These are phyloP conservation scores for Phrynosoma blainvillii DNA, from an alignment of 2,113 vertebrate species.

Conservation along the genomic window DNA sequence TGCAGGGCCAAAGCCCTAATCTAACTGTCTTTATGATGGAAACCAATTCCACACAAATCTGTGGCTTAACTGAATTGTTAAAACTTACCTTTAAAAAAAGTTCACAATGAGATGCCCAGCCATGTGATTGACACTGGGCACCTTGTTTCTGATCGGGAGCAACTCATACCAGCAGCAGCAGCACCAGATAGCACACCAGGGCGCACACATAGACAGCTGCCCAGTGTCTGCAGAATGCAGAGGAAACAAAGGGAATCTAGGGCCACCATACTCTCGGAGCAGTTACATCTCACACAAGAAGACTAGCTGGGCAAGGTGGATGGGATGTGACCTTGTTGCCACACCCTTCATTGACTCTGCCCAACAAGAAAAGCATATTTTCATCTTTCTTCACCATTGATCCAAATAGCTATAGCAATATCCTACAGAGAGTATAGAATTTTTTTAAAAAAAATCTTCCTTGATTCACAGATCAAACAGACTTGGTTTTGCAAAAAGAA, in stretches of 20 bases:
- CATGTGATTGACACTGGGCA: no score
- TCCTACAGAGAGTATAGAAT: neutral
- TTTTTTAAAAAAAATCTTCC: neutral
- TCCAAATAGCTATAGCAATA: neutral
- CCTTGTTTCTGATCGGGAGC: no score
- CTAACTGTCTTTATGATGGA: no score
- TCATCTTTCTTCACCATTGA: neutral
- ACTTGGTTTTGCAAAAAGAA: neutral
- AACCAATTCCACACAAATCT: neutral
- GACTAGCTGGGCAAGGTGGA: neutral
- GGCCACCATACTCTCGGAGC: no score
- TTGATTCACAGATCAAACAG: neutral
- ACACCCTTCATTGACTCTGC: neutral
- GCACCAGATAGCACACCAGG: no score
- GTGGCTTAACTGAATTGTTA: neutral
- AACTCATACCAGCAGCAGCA: no score
- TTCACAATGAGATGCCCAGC: no score
- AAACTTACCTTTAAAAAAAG: no score
- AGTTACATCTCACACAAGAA: neutral
- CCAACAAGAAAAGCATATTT: neutral
- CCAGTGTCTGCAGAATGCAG: no score
- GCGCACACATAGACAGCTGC: no score
- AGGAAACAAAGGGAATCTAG: no score
- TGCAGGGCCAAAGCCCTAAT: no score
- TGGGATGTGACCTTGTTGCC: neutral